Evolutionary conservation across 2,888 invertebrate species (phyloP), one percentile per base, ranked within the genome.

Genomic region (Epinotia brunnichana): DNA sequence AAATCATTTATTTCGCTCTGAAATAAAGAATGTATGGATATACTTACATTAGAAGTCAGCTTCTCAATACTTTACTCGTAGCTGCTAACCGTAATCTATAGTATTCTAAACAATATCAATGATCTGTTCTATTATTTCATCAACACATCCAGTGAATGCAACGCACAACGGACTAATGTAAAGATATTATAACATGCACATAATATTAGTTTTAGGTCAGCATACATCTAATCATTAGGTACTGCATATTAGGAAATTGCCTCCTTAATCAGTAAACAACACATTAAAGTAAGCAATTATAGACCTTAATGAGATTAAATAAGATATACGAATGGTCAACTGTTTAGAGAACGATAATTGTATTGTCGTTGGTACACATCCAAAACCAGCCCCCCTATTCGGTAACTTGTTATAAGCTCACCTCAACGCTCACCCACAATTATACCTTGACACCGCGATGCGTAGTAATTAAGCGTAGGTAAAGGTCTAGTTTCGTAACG

Each of bases 1-100:
- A n/a, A n/a, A n/a, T n/a, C n/a, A n/a, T n/a, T n/a, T n/a, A n/a
- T n/a, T n/a, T n/a, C n/a, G n/a, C n/a, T n/a, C n/a, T n/a, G n/a
- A n/a, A n/a, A n/a, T n/a, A n/a, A 53, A 19, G 11, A 17, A 53
- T 11, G 17, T 2, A 19, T 53, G 10, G 3, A 53, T 2, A 53
- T 57, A 57, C 57, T 57, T 29, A 57, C 57, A n/a, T 29, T 57
- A 7, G 57, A 57, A 5, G 29, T 29, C n/a, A 15, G 21, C 29
- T 29, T 15, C 15, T 9, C 29, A 29, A 57, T 7, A 24, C 29
- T 24, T 54, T 35, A 35, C 9, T 35, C n/a, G n/a, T n/a, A n/a
- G n/a, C n/a, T 35, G 1, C 9, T 35, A 35, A 35, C 9, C 9
- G 35, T 35, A 9, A 35, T 35, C 0, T 9, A 35, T 35, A 35